phyloP scores from a whole-genome alignment of 2,888 invertebrate species.

The Lamellibrachia columna region DNA sequence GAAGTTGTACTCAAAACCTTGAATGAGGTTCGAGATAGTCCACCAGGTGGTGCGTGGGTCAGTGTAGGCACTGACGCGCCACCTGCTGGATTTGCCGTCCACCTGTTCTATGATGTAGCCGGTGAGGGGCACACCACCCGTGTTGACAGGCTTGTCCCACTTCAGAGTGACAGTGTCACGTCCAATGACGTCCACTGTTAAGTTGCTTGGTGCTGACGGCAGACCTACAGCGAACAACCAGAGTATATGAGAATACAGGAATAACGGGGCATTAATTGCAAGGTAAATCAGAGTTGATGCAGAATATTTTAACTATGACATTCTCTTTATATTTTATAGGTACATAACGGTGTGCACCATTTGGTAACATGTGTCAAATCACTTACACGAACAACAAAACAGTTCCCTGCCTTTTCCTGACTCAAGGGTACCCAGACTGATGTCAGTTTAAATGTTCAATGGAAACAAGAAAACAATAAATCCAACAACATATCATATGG shows the following conservation, averaged over 20 bases:
- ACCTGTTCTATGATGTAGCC: slow-evolving; percentile 78
- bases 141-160: slow-evolving; percentile 88
- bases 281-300: not conserved
- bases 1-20: slow-evolving; percentile 75
- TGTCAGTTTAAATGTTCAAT: too few relatives aligned
- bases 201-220: slow-evolving; percentile 48
- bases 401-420: too few relatives aligned
- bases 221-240: slow-evolving; percentile 33
- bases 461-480: slow-evolving; percentile 28
- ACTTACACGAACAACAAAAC: too few relatives aligned
- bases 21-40: slow-evolving; percentile 49
- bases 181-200: slow-evolving; percentile 53
- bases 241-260: not conserved
- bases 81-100: slow-evolving; percentile 41
- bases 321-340: not conserved
- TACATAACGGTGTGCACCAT: not conserved
- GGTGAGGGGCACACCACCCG: slow-evolving; percentile 88
- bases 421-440: too few relatives aligned
- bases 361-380: too few relatives aligned
- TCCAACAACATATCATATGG: slow-evolving; percentile 18
- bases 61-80: slow-evolving; percentile 50
- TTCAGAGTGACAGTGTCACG: slow-evolving; percentile 72
- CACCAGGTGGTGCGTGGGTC: slow-evolving; percentile 48
- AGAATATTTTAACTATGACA: not conserved
- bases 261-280: not conserved